These are phyloP conservation scores for Cotesia chilonis DNA, from an alignment of 1,140 invertebrate species.

Conservation along the genomic window DNA sequence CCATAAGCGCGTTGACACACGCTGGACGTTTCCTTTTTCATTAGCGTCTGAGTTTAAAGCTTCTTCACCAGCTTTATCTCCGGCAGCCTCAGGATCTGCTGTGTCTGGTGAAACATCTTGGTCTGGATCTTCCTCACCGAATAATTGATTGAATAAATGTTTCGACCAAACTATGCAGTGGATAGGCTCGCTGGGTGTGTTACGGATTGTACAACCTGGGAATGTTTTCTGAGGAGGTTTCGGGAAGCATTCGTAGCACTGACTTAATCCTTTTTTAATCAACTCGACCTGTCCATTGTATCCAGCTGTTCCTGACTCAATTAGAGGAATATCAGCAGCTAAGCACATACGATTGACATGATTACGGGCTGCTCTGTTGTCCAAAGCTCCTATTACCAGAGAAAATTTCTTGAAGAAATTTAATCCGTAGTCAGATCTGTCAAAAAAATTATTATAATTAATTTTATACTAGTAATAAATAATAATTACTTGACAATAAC, in stretches of 20 bases:
- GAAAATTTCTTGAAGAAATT: conserved; percentile 93
- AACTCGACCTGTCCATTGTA: conserved; percentile 94
- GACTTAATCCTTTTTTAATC: conserved; percentile 87
- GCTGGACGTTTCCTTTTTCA: conserved; percentile 76
- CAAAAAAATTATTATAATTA: conserved; percentile 55
- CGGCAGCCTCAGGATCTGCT: conserved; percentile 86
- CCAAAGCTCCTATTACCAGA: conserved; percentile 96
- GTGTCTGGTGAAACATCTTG: conserved; percentile 98
- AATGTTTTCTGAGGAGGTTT: conserved; percentile 92
- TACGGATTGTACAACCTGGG: conserved; percentile 98
- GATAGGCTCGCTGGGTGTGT: conserved; percentile 99
- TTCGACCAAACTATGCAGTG: conserved; percentile 99
- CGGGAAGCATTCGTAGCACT: conserved; percentile 97
- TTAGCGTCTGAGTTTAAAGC: conserved; percentile 65
- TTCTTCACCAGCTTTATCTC: conserved; percentile 67
- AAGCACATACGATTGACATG: conserved; percentile 99
- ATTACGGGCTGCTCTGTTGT: conserved; percentile 94
- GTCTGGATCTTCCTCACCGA: conserved; percentile 95
- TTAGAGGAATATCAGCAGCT: conserved; percentile 89
- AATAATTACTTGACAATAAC: too few relatives aligned
- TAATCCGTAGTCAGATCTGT: conserved; percentile 87
- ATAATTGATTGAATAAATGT: conserved; percentile 98
- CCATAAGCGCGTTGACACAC: conserved; percentile 91
- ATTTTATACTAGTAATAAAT: background rate
- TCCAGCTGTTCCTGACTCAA: conserved; percentile 97